Evolutionary conservation across 1,140 invertebrate genomes (phyloP), one percentile per base, ranked within the genome.

Genomic region (Saxidomus purpurata): DNA sequence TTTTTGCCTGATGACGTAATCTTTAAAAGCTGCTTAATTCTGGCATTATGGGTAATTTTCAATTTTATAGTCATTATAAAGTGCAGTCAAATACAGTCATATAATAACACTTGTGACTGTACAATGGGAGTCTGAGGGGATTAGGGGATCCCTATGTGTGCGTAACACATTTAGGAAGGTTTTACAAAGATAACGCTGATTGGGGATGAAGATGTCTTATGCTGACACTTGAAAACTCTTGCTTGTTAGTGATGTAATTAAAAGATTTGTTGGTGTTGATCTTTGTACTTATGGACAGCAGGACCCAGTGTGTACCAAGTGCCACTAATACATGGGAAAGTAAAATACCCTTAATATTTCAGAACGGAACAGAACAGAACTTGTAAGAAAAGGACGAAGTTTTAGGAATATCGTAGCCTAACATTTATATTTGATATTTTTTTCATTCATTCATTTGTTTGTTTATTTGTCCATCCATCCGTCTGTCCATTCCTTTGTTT

Each of bases 261-360:
- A 79, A 34, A 15, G 43, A 79, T 34, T 47, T 28, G 15, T n/a
- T 4, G 43, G 74, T 79, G 74, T 79, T 79, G 74, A 34, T 79
- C 28, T 52, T 79, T 1, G 67, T 38, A 71, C 67, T 19, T 71
- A 31, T 36, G 13, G 17, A 71, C 34, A 38, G 17, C 2, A 71
- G 22, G 34, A 28, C 67, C 67, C 67, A 71, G 67, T 40, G 19
- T 71, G 36, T 38, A 40, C 67, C 67, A 71, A 38, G 34, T 71
- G 67, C 28, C 67, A 71, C 25, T 28, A n/a, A 28, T 55, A 55
- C 22, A 15, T 55, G 19, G 19, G 43, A 4, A 43, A 43, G 43
- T 43, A 43, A 43, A 43, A n/a, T 4, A 43, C 15, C 6, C 43
- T 43, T 15, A 43, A 8, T 43, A 43, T 43, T 43, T 43, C 43